Conservation (phyloP, 2,797 vertebrate genomes). For the Streptopelia turtur region DNA sequence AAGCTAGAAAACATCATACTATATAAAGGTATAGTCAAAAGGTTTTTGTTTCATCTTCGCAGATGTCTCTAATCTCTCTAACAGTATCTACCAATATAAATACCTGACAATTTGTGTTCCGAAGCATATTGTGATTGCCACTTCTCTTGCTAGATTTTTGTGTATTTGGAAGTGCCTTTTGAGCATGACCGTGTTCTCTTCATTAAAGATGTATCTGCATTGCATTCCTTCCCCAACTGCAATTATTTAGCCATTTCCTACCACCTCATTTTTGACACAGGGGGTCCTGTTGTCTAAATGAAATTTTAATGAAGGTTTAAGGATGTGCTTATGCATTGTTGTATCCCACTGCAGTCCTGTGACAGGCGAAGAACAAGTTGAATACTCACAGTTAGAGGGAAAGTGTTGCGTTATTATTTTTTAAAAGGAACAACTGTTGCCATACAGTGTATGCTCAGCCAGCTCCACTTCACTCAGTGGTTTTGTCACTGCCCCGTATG, state of each 20-base stretch:
- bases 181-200: constrained; percentile 12
- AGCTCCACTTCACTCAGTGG: background rate
- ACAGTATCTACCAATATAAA: background rate
- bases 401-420: constrained; percentile 11
- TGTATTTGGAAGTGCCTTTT: constrained; percentile 19
- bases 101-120: background rate
- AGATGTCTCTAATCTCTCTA: background rate
- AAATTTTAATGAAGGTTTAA: constrained; percentile 67
- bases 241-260: constrained; percentile 49
- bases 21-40: background rate
- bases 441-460: background rate
- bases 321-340: background rate
- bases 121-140: background rate
- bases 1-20: background rate
- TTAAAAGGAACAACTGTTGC: constrained; percentile 12
- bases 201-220: constrained; percentile 33
- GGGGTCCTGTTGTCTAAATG: constrained; percentile 49
- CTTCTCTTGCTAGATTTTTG: constrained; percentile 1
- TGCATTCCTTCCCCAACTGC: background rate
- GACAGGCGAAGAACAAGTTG: constrained; percentile 5
- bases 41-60: background rate
- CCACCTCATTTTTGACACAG: constrained; percentile 49
- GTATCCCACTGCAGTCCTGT: background rate
- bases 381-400: constrained; percentile 6
- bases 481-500: background rate